Conservation (phyloP, 2,113 vertebrate species). For the Galbula dea region DNA sequence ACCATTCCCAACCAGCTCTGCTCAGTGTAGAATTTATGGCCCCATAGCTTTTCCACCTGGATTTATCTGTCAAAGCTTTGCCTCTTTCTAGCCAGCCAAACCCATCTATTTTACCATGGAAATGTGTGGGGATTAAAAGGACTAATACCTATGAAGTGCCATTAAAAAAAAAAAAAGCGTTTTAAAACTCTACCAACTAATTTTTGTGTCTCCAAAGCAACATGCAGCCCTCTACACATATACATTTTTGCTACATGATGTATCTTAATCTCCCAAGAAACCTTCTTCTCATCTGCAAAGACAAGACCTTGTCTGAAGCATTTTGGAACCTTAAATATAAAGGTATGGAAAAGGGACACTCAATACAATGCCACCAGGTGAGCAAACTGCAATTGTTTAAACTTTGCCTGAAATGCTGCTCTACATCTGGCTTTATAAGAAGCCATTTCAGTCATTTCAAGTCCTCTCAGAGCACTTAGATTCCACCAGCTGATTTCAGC, state of each 20-base stretch:
- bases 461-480: neutral
- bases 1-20: neutral
- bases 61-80: neutral
- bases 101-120: neutral
- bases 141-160: neutral
- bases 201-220: neutral
- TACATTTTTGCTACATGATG: fast-evolving
- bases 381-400: neutral
- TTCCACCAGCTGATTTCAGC: neutral
- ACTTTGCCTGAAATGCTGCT: neutral
- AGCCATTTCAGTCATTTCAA: neutral
- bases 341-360: neutral
- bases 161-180: neutral
- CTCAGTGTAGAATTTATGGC: neutral
- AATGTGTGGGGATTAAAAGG: neutral
- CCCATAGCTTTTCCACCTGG: neutral
- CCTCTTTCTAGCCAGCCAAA: neutral
- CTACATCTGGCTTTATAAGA: neutral
- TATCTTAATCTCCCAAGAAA: neutral
- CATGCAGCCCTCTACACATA: neutral
- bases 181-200: neutral
- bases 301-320: neutral
- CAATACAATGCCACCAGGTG: neutral
- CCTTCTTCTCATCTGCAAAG: neutral
- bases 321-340: neutral